Conservation (phyloP, 1,140 invertebrate species). For the Scaptomyza montana region DNA sequence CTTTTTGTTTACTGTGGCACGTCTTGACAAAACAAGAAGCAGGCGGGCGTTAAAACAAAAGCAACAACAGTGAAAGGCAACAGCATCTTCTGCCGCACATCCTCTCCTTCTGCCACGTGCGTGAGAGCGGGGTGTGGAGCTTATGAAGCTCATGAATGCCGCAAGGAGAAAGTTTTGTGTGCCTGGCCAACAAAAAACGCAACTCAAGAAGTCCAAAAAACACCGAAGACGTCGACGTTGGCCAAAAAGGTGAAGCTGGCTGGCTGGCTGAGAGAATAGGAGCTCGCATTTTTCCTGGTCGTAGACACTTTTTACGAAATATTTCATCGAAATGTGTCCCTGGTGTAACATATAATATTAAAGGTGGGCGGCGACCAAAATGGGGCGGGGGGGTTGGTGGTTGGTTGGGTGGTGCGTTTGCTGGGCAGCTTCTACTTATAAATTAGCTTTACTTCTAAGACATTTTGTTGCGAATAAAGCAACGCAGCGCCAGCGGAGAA, state of each 20-base stretch:
- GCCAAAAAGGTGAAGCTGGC: conserved; percentile 55
- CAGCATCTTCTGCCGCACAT: conserved; percentile 61
- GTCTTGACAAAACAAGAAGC: conserved; percentile 36
- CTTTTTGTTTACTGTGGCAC: not conserved
- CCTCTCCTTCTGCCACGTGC: conserved; percentile 59
- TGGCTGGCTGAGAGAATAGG: conserved; percentile 30
- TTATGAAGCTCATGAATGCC: conserved; percentile 54
- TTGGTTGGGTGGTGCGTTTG: conserved; percentile 18
- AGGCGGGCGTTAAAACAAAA: conserved; percentile 52
- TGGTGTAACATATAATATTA: conserved; percentile 84
- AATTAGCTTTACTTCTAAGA: conserved; percentile 83
- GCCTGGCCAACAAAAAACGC: conserved; percentile 29
- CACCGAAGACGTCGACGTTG: conserved; percentile 31
- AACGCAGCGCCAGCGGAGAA: conserved; percentile 49
- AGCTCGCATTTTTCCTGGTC: conserved; percentile 66
- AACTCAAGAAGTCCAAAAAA: conserved; percentile 52
- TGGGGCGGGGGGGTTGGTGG: conserved; percentile 12
- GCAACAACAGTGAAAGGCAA: conserved; percentile 47
- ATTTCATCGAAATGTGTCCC: conserved; percentile 84
- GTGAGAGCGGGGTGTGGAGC: conserved; percentile 51
- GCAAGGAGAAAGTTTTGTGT: conserved; percentile 78
- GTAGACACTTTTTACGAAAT: conserved; percentile 84
- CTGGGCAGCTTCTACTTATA: conserved; percentile 59
- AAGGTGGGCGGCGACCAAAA: conserved; percentile 67
- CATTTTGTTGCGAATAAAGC: conserved; percentile 81